Percentiles rank a stretch among this genome's conserved stretches.
These are phyloP conservation scores for Platygyra sinensis DNA, from an alignment of 64 coral and sea anemone species.

Conservation along the genomic window DNA sequence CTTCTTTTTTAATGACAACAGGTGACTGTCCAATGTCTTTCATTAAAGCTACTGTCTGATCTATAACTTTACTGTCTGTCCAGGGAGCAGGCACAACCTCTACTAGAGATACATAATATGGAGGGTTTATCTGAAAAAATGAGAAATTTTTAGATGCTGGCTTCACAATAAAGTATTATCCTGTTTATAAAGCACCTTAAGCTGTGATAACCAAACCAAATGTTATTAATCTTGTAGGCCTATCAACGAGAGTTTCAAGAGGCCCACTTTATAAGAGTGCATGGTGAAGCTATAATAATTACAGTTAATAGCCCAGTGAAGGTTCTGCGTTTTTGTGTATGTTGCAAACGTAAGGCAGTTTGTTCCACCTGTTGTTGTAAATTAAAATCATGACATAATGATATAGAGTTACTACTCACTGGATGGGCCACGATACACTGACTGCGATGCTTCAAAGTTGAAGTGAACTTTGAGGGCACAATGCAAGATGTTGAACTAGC, in stretches of 20 bases:
- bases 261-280: no score
- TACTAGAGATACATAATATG: constrained; percentile 89
- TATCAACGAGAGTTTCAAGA: no score
- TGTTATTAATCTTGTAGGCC: no score
- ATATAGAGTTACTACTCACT: constrained; percentile 40
- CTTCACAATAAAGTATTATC: no score
- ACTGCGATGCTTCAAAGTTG: constrained; percentile 66
- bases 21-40: constrained; percentile 94
- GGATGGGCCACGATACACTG: constrained; percentile 95
- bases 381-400: not conserved
- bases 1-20: constrained; percentile 85
- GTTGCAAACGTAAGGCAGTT: not conserved
- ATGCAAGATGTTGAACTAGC: constrained; percentile 98
- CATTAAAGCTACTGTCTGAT: constrained; percentile 75
- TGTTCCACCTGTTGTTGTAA: not conserved
- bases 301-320: no score
- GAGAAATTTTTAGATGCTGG: not conserved
- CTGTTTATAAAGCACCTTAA: no score
- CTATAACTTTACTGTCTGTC: constrained; percentile 78
- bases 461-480: constrained; percentile 92
- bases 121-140: constrained; percentile 88
- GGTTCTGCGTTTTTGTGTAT: no score
- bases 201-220: no score
- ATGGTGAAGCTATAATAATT: no score
- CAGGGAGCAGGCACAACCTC: constrained; percentile 88